Base-by-base conservation (phyloP, 2,113 vertebrate genomes). In the Chloropsis hardwickii region DNA sequence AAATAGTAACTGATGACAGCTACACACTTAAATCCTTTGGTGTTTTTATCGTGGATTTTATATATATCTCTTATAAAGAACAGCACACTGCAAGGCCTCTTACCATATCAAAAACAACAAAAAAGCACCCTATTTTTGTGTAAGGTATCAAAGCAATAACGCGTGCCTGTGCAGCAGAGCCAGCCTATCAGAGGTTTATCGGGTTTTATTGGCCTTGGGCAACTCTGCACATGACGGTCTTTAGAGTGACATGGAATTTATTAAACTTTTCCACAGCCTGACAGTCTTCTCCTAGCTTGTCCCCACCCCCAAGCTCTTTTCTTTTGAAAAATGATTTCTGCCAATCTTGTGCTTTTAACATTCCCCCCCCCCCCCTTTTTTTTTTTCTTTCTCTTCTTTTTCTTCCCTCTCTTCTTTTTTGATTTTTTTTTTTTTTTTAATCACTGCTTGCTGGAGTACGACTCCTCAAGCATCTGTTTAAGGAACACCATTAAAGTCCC, bases 171-270 rank as follows among this genome's bases (percentile, higher is more conserved):
- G 92, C 93, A 85, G 94, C 42, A 2, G 67, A 96, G 91, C 67
- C n/a, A 60, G 81, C 91, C 93, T 95, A 87, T 95, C 91, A 82
- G 95, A 92, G 94, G n/a, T 90, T 95, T 74, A 92, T 96, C 90
- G 8, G 81, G 21, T 89, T 95, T 94, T 94, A 95, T 92, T 89
- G 94, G 96, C 94, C 95, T 93, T 90, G 94, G 92, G 96, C 86
- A 67, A 94, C 96, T 96, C 86, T 69, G 94, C 90, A 86, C 95
- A 95, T 77, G 56, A 78, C 9, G 65, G 94, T 97, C 97, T 96
- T 97, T 93, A 97, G 97, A 97, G 92, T 96, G 97, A 98, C 96
- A 91, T 95, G 95, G 97, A 97, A 96, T 97, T 97, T 96, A 97
- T 97, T 97, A 96, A 97, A 97, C 95, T 96, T 98, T 94, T 91